These are phyloP conservation scores for Cephus pygmeus DNA, from an alignment of 2,888 invertebrate species.

Conservation along the genomic window DNA sequence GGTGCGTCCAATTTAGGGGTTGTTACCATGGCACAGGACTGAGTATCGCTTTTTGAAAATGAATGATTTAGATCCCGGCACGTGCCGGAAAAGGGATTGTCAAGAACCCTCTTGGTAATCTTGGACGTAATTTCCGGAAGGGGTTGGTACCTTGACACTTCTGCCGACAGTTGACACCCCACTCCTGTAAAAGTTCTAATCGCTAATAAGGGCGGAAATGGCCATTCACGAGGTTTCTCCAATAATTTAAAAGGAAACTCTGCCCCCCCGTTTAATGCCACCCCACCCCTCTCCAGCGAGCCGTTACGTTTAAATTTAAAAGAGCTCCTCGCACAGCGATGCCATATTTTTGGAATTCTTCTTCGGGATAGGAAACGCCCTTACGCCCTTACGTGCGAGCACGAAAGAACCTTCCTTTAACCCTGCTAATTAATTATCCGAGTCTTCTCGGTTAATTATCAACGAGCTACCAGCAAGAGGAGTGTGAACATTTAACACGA, in stretches of 20 bases:
- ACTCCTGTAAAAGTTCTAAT: background rate
- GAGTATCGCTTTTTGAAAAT: background rate
- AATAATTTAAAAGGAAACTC: background rate
- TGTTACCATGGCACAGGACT: background rate
- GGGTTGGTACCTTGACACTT: background rate
- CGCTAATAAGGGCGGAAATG: background rate
- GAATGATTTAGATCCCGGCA: background rate
- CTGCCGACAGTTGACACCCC: background rate
- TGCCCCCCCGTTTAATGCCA: background rate
- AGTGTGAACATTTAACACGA: constrained; percentile 15
- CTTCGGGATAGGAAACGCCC: background rate
- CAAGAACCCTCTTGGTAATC: background rate
- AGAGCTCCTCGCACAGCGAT: background rate
- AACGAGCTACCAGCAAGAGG: constrained; percentile 11
- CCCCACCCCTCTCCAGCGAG: background rate
- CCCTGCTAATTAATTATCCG: background rate
- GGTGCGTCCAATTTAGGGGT: no score
- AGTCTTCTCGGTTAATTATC: constrained; percentile 16
- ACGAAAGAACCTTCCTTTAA: background rate
- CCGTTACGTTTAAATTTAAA: background rate
- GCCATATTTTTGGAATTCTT: background rate
- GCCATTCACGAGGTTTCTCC: background rate
- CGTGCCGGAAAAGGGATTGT: background rate
- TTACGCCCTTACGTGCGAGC: background rate
- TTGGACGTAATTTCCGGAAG: background rate